These are phyloP conservation scores for Monomorium pharaonis DNA, from an alignment of 1,140 invertebrate species.

Conservation along the genomic window DNA sequence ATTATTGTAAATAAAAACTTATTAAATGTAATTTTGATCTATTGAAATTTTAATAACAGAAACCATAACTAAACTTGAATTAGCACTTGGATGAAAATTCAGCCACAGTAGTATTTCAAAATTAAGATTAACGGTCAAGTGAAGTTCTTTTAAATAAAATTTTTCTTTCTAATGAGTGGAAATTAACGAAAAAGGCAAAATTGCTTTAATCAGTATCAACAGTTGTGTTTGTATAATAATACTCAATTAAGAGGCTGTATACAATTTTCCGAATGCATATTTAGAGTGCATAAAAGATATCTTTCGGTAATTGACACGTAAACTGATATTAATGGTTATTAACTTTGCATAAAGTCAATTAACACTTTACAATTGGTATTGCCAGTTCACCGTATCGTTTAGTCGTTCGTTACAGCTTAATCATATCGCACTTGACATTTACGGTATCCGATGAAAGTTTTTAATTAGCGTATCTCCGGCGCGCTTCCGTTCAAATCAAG, in stretches of 20 bases:
- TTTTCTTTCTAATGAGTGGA: not conserved
- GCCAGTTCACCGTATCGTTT: not conserved
- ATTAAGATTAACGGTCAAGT: conserved; percentile 2
- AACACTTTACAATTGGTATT: conserved; percentile 22
- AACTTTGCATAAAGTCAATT: conserved; percentile 28
- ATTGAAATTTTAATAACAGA: no score
- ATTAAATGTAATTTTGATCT: no score
- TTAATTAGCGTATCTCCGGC: conserved; percentile 1
- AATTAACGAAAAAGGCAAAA: not conserved
- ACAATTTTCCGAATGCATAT: not conserved
- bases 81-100: no score
- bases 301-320: not conserved
- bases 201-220: not conserved
- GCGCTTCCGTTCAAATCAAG: conserved; percentile 12
- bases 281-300: not conserved
- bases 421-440: conserved; percentile 23
- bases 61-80: no score
- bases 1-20: no score
- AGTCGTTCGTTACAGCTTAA: conserved; percentile 29
- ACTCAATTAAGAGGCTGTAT: not conserved
- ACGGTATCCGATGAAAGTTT: conserved; percentile 34
- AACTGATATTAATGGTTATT: conserved; percentile 15
- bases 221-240: not conserved
- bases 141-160: not conserved
- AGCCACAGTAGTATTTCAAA: not conserved